Percentiles rank a stretch among this genome's conserved stretches.
These are phyloP conservation scores for Andrena bucephala DNA, from an alignment of 2,888 invertebrate genomes.

Conservation along the genomic window DNA sequence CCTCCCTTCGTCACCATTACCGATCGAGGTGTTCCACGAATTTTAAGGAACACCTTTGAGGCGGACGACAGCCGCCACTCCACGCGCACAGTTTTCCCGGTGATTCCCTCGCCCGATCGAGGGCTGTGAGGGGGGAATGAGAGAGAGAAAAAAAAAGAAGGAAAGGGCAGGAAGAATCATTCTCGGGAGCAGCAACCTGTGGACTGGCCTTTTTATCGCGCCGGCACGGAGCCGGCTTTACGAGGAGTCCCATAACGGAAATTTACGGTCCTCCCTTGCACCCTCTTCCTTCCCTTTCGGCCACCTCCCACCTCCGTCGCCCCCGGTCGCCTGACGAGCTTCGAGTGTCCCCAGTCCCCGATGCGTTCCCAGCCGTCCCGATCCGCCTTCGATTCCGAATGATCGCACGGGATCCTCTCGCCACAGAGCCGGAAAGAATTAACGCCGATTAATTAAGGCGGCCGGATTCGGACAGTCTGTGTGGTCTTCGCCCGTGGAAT, in stretches of 20 bases:
- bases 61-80: constrained; percentile 66
- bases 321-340: not conserved
- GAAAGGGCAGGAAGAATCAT: constrained; percentile 45
- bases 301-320: constrained; percentile 28
- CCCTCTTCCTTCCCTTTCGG: constrained; percentile 50
- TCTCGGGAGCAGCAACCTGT: constrained; percentile 75
- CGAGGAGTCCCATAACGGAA: constrained; percentile 76
- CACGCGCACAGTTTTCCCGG: constrained; percentile 67
- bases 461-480: constrained; percentile 65
- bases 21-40: constrained; percentile 73
- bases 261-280: constrained; percentile 70
- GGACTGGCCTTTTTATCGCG: constrained; percentile 75
- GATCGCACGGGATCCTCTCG: constrained; percentile 23
- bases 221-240: constrained; percentile 73
- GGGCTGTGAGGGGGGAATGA: constrained; percentile 3
- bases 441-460: constrained; percentile 74
- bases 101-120: constrained; percentile 48
- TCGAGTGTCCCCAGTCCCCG: not conserved
- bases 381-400: constrained; percentile 22
- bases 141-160: constrained; percentile 12
- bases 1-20: constrained; percentile 45
- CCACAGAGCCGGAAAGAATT: constrained; percentile 66
- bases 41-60: constrained; percentile 74
- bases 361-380: constrained; percentile 30
- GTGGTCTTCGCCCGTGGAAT: constrained; percentile 60